Evolutionary conservation across 2,797 vertebrate species (phyloP).

Genomic region (Anguilla marmorata): DNA sequence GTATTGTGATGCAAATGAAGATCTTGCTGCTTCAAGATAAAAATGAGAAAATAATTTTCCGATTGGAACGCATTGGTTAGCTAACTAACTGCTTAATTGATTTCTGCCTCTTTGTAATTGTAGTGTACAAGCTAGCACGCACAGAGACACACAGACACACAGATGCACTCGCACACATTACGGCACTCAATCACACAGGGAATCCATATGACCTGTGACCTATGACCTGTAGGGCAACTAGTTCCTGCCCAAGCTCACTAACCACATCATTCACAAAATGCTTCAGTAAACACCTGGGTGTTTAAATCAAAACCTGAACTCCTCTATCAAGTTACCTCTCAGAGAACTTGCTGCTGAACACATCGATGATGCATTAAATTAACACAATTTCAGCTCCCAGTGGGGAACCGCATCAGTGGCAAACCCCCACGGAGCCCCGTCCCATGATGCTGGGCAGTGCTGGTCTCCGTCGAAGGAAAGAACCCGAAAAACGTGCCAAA

Average conservation of each 20-base stretch:
- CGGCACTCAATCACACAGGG: not conserved
- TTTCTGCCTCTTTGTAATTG: not conserved
- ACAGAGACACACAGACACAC: not conserved
- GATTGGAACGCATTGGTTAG: not conserved
- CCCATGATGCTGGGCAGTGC: not conserved
- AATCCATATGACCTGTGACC: not conserved
- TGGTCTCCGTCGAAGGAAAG: too few species aligned
- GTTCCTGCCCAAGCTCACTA: not conserved
- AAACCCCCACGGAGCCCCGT: not conserved
- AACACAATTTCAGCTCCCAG: not conserved
- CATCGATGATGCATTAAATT: not conserved
- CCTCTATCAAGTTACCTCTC: not conserved
- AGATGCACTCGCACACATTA: not conserved
- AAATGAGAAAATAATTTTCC: not conserved
- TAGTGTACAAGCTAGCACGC: not conserved
- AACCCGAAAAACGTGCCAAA: not conserved
- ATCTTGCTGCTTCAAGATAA: not conserved
- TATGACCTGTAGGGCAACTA: not conserved
- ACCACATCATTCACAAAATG: not conserved
- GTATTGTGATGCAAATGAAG: not conserved
- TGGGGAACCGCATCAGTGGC: not conserved
- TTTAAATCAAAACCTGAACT: not conserved
- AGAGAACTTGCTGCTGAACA: not conserved
- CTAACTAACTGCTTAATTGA: not conserved
- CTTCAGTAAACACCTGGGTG: not conserved